Base-by-base conservation (phyloP, 2,113 vertebrate genomes). In the Osmerus mordax region DNA sequence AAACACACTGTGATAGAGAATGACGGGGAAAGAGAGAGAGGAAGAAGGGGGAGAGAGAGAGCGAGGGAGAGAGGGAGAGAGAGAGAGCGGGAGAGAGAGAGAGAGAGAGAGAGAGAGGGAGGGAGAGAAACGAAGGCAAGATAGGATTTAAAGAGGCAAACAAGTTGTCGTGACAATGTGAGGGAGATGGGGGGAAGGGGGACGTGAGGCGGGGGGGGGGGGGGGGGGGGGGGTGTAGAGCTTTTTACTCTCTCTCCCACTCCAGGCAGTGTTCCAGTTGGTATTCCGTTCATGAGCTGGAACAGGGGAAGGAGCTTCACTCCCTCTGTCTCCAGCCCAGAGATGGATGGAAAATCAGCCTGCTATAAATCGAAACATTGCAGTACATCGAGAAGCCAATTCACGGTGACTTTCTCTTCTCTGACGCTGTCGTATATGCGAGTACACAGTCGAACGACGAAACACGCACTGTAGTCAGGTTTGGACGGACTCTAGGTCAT, bases 261-360 rank as follows among this genome's bases (percentile, higher is more conserved):
- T 76, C 36, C 32, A 71, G 9, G 65, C 72, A 0, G 53, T 41
- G 53, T 72, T 75, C 78, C 69, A 62, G 77, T 87, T 87, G 76
- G 77, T 83, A 86, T 87, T 87, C 83, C 77, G 69, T 77, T 78
- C 80, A 77, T 78, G 82, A 81, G 71, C 56, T 62, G 67, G 74
- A 79, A 78, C 69, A 53, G 60, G 18, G 51, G 58, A 74, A 63
- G 55, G 73, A 21, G 83, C 64, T 68, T 73, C 66, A 23, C 74
- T 77, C 59, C 55, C 70, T 85, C 80, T 67, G 67, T 80, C 78
- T 78, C 78, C 60, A 79, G 72, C 65, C 56, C 8, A 61, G 74
- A 82, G 85, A 88, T 80, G 87, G 85, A 88, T 88, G 82, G 65
- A 87, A 87, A 84, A 78, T 87, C 76, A 63, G 71, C 54, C 78